phyloP scores from a whole-genome alignment of 2,888 invertebrate species.

The Drosophila neotestacea region DNA sequence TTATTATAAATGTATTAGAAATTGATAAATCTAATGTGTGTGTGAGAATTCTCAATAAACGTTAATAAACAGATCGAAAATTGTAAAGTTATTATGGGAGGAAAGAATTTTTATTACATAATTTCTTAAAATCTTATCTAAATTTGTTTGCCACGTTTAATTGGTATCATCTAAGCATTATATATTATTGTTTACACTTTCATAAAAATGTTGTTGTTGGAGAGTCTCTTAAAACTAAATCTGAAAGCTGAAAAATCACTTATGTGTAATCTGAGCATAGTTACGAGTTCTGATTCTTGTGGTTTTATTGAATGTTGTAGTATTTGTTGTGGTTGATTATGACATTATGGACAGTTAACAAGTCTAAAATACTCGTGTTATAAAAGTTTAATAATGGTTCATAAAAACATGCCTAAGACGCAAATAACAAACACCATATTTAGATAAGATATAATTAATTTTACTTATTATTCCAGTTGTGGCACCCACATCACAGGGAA shows the following conservation, averaged over 20 bases:
- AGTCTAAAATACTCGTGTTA: neutral
- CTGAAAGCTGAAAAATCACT: neutral
- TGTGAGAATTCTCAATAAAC: conserved; percentile 58
- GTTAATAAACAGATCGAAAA: conserved; percentile 35
- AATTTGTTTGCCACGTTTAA: no score
- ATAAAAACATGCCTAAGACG: neutral
- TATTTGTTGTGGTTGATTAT: conserved; percentile 27
- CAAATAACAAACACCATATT: neutral
- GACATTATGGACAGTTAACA: conserved; percentile 21
- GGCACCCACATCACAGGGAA: conserved; percentile 70
- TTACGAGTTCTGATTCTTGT: conserved; percentile 8
- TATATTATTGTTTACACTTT: no score
- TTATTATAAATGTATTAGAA: conserved; percentile 62
- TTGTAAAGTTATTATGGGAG: neutral
- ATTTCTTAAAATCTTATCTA: no score
- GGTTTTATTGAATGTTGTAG: conserved; percentile 17
- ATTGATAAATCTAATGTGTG: conserved; percentile 53
- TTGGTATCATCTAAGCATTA: no score
- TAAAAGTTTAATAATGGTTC: conserved; percentile 11
- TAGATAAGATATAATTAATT: neutral
- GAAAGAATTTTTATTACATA: no score
- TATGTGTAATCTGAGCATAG: conserved; percentile 21
- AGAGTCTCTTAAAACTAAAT: neutral
- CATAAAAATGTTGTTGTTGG: no score
- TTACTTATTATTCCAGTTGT: conserved; percentile 23